A percentile compares a stretch with the other conserved stretches of the same genome.
Conservation (phyloP, 1,140 invertebrate genomes). For the Orchesella cincta region DNA sequence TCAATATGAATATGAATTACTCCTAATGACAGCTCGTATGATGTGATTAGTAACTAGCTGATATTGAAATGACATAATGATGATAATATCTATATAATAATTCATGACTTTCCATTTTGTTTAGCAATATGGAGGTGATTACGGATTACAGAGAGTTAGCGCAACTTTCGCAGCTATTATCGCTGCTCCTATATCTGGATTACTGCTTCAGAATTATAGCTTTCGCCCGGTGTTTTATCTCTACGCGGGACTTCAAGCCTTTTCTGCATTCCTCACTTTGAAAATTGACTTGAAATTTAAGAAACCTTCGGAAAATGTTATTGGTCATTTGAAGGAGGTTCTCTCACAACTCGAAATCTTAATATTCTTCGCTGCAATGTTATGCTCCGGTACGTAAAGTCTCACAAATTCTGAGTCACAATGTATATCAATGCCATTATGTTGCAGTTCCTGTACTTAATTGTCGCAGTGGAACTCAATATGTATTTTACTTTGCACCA, state of each 20-base stretch:
- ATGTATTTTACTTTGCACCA: slow-evolving; percentile 52
- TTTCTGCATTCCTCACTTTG: slow-evolving; percentile 69
- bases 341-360: slow-evolving; percentile 73
- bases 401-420: too few species aligned
- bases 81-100: too few species aligned
- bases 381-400: slow-evolving; percentile 68
- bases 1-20: neutral
- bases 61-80: too few species aligned
- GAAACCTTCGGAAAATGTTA: slow-evolving; percentile 69
- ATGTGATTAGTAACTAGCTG: too few species aligned
- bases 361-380: slow-evolving; percentile 70
- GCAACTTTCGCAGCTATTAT: slow-evolving; percentile 78
- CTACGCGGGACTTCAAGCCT: slow-evolving; percentile 70
- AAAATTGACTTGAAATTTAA: slow-evolving; percentile 77
- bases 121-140: slow-evolving; percentile 69
- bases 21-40: too few species aligned
- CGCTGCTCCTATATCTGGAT: slow-evolving; percentile 73
- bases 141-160: slow-evolving; percentile 76
- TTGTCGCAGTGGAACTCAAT: too few species aligned
- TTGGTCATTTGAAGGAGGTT: slow-evolving; percentile 70
- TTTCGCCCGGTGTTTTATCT: slow-evolving; percentile 77
- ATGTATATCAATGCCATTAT: neutral
- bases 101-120: neutral
- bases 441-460: too few species aligned
- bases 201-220: slow-evolving; percentile 61